Conservation (phyloP, 2,888 invertebrate species). For the Thereva nobilitata region DNA sequence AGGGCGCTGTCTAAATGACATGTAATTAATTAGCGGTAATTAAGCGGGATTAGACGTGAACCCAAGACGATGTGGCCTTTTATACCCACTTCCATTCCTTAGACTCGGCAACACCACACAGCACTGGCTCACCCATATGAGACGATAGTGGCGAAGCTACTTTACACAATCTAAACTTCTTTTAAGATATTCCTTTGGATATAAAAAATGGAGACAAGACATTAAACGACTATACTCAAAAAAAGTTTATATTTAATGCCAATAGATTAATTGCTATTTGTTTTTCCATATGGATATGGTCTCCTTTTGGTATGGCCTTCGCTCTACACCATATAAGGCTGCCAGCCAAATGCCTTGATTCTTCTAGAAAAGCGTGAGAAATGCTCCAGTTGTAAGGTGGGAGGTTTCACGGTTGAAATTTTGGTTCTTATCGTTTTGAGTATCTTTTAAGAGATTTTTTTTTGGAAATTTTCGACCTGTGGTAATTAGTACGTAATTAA, state of each 20-base stretch:
- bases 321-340: background rate
- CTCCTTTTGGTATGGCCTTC: background rate
- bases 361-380: slow-evolving; percentile 13
- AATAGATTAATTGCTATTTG: slow-evolving; percentile 37
- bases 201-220: slow-evolving; percentile 31
- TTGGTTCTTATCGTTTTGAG: too few species aligned
- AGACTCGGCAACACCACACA: slow-evolving; percentile 7
- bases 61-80: slow-evolving; percentile 28
- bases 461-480: too few species aligned
- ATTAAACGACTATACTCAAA: slow-evolving; percentile 11
- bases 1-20: slow-evolving; percentile 45
- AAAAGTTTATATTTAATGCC: slow-evolving; percentile 25
- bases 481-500: slow-evolving; percentile 1
- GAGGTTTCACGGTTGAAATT: too few species aligned
- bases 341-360: background rate
- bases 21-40: slow-evolving; percentile 47
- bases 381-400: too few species aligned
- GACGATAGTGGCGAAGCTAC: background rate
- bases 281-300: slow-evolving; percentile 29
- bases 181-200: slow-evolving; percentile 13
- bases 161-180: background rate
- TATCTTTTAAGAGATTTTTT: too few species aligned
- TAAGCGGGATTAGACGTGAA: slow-evolving; percentile 45
- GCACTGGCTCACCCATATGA: slow-evolving; percentile 9
- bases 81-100: slow-evolving; percentile 16